Evolutionary conservation across 2,888 invertebrate species (phyloP), one percentile per base, ranked within the genome.

Genomic region (Drosophila buzzatii): DNA sequence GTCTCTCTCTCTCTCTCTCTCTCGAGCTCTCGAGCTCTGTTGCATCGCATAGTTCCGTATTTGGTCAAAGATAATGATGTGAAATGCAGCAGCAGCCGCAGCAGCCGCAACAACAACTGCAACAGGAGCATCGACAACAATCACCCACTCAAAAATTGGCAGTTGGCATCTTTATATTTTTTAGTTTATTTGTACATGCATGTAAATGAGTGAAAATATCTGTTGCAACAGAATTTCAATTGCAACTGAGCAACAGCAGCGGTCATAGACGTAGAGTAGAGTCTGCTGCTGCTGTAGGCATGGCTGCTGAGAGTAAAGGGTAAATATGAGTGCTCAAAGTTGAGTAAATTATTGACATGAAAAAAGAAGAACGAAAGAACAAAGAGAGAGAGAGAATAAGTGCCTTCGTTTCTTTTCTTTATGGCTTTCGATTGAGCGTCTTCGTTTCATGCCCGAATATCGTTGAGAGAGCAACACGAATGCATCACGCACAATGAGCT

Each of bases 51-150:
- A 82, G 88, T 87, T 87, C 87, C 87, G 83, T 87, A 87, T 87
- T 87, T 87, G 87, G 87, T 81, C 87, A 87, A 76, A 88, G 89
- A 85, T 87, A 87, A 89, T 87, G 87, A 87, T 87, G 87, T 89
- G 89, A 89, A 89, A 87, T 87, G 88, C 63, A 59, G 27, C 27
- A 27, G 27, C 37, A 37, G 37, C 37, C 14, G 61, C 70, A 56
- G 16, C 69, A 62, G 47, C 63, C 57, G 61, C 68, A 52, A 16
- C 67, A 62, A 52, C 63, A 63, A 14, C 68, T 64, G n/a, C 71
- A 70, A 18, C 37, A 56, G 79, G 67, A 78, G 44, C 74, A 58
- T 52, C 73, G 51, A 55, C 79, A 69, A 83, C 88, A 87, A 88
- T 90, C 85, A 85, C 90, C 90, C 85, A 86, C 85, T 86, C 89